Percentiles rank a stretch among this genome's conserved stretches.
Conservation (phyloP, 2,888 invertebrate genomes). For the Cryptops parisi region DNA sequence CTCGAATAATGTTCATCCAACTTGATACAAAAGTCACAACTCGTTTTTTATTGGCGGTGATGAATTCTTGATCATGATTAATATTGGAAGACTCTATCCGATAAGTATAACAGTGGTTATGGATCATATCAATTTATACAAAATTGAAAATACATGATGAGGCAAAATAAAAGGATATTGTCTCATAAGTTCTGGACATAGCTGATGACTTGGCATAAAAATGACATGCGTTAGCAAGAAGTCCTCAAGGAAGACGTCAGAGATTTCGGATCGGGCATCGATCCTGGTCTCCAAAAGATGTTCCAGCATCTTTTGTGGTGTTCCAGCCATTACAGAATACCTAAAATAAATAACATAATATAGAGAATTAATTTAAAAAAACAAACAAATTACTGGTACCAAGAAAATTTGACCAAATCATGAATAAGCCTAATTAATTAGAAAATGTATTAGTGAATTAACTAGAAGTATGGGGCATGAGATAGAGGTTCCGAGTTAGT, state of each 20-base stretch:
- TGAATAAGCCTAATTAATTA: too few relatives aligned
- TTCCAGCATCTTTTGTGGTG: conserved; percentile 71
- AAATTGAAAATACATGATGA: too few relatives aligned
- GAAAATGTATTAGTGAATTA: too few relatives aligned
- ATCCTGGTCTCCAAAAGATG: conserved; percentile 65
- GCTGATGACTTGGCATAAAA: conserved; percentile 59
- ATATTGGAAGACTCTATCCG: conserved; percentile 27
- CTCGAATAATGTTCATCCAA: conserved; percentile 56
- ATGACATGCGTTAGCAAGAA: conserved; percentile 68
- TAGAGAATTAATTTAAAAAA: background rate
- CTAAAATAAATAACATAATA: conserved; percentile 30
- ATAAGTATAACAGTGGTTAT: conserved; percentile 27
- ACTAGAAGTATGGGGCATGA: too few relatives aligned
- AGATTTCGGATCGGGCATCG: conserved; percentile 40
- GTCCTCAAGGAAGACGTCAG: conserved; percentile 65
- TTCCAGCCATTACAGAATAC: conserved; percentile 75
- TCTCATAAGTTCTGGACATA: conserved; percentile 55
- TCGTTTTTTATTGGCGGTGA: conserved; percentile 52
- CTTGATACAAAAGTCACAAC: conserved; percentile 62
- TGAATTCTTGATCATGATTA: conserved; percentile 46
- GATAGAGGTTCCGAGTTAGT: too few relatives aligned
- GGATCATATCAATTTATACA: too few relatives aligned
- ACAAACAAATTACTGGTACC: too few relatives aligned
- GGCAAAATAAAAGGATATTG: conserved; percentile 51
- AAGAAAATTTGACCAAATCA: too few relatives aligned